phyloP scores from a whole-genome alignment of 2,888 invertebrate genomes.

The Drosophila testacea region DNA sequence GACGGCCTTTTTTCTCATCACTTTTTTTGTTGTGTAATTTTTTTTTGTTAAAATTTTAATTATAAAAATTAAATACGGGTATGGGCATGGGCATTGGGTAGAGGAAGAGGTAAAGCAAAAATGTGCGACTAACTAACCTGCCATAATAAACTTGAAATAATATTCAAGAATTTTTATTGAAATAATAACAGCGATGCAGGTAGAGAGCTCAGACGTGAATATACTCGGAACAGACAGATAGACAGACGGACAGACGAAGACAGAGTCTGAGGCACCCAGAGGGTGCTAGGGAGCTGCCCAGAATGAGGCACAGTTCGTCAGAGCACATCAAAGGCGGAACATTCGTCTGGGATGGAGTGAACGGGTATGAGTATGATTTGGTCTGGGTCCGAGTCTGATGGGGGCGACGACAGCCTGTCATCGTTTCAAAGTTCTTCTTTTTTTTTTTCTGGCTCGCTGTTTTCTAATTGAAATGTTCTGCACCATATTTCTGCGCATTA shows the following conservation, averaged over 20 bases:
- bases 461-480: conserved; percentile 78
- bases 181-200: conserved; percentile 69
- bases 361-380: conserved; percentile 18
- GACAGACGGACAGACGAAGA: conserved; percentile 7
- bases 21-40: conserved; percentile 22
- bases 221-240: conserved; percentile 1
- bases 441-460: conserved; percentile 43
- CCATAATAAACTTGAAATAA: conserved; percentile 76
- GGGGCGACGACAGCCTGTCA: conserved; percentile 71
- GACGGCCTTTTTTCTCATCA: conserved; percentile 25
- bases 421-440: conserved; percentile 60
- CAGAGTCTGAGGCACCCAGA: conserved; percentile 29
- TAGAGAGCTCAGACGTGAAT: conserved; percentile 22
- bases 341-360: conserved; percentile 45
- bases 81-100: not conserved
- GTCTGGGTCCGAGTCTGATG: conserved; percentile 36
- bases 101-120: conserved; percentile 31
- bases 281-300: conserved; percentile 2
- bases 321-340: conserved; percentile 74
- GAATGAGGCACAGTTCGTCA: conserved; percentile 60
- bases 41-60: conserved; percentile 69
- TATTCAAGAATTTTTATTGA: conserved; percentile 80
- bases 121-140: conserved; percentile 67
- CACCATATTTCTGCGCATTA: conserved; percentile 78
- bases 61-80: conserved; percentile 73